Evolutionary conservation across 2,888 invertebrate species (phyloP).

Genomic region (Limnephilus lunatus): DNA sequence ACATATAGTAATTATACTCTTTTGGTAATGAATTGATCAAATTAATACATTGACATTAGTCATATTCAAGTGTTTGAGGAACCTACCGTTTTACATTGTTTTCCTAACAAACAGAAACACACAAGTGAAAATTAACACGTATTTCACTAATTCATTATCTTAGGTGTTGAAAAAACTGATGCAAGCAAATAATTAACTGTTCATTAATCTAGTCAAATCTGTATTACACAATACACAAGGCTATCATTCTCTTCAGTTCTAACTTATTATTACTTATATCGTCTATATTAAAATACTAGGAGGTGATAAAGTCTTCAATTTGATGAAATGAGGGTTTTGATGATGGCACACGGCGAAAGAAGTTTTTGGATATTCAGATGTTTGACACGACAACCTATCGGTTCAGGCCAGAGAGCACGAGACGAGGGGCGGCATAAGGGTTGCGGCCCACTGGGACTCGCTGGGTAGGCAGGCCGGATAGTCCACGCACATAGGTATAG

Average conservation of each 20-base stretch:
- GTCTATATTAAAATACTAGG: slow-evolving; percentile 8
- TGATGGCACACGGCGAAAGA: slow-evolving; percentile 35
- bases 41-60: neutral
- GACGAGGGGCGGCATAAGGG: slow-evolving; percentile 71
- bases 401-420: slow-evolving; percentile 64
- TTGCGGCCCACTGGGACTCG: slow-evolving; percentile 80
- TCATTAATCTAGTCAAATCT: slow-evolving; percentile 42
- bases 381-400: slow-evolving; percentile 58
- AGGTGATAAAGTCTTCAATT: slow-evolving; percentile 49
- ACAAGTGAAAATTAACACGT: neutral
- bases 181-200: slow-evolving; percentile 3
- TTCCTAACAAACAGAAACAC: neutral
- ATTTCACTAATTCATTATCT: neutral
- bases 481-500: slow-evolving; percentile 88
- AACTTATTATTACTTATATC: slow-evolving; percentile 31
- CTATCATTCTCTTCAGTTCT: slow-evolving; percentile 50
- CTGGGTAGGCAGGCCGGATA: slow-evolving; percentile 89
- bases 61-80: neutral
- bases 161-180: slow-evolving; percentile 25
- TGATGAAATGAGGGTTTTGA: slow-evolving; percentile 30
- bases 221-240: slow-evolving; percentile 24
- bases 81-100: neutral
- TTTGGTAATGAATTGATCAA: neutral
- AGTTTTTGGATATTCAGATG: slow-evolving; percentile 14
- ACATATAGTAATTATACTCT: neutral